A percentile compares a stretch with the other conserved stretches of the same genome.
Evolutionary conservation across 2,113 vertebrate species (phyloP).

Genomic region (Danio rerio): GRCz12tu NC_133198.1:11499001-11499500

Average conservation of each 20-base stretch:
- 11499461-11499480: no score
- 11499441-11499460: no score
- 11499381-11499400: not conserved
- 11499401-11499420: not conserved
- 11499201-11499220: not conserved
- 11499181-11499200: not conserved
- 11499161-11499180: not conserved
- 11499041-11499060: no score
- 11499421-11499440: not conserved
- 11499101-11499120: not conserved
- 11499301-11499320: not conserved
- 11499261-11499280: not conserved
- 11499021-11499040: no score
- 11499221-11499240: not conserved
- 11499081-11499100: not conserved
- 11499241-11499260: not conserved
- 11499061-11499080: no score
- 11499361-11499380: not conserved
- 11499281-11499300: conserved; percentile 1
- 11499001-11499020: no score
- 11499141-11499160: not conserved
- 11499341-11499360: not conserved
- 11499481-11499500: no score
- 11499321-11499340: not conserved
- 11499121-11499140: not conserved